Conservation (phyloP, 2,888 invertebrate species). For the Synergus gifuensis region DNA sequence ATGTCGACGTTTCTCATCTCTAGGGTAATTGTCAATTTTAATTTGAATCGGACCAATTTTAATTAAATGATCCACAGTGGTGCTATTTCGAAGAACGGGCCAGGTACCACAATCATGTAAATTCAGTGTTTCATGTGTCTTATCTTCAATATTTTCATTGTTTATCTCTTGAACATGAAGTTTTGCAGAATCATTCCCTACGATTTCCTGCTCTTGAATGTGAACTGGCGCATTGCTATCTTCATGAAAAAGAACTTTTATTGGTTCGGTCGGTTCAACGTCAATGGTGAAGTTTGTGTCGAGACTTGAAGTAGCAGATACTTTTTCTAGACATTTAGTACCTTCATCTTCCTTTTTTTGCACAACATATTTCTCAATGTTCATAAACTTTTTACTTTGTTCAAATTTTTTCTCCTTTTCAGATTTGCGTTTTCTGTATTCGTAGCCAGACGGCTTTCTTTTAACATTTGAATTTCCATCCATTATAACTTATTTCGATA, state of each 20-base stretch:
- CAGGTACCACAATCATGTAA: neutral
- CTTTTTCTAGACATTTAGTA: neutral
- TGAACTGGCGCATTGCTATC: neutral
- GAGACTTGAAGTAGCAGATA: neutral
- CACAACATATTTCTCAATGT: neutral
- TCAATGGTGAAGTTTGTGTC: neutral
- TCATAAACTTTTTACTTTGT: neutral
- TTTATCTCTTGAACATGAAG: neutral
- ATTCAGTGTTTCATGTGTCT: neutral
- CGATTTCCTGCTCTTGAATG: neutral
- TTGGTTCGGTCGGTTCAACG: too few relatives aligned
- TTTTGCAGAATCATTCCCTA: neutral
- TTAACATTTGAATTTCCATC: neutral
- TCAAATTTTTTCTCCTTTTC: neutral
- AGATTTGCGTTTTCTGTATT: neutral
- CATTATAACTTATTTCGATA: too few relatives aligned
- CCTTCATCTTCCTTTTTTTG: neutral
- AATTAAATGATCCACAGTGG: neutral
- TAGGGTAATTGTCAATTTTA: constrained; percentile 23
- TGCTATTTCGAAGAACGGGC: neutral
- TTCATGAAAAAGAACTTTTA: neutral
- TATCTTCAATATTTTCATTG: neutral
- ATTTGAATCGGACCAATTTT: neutral
- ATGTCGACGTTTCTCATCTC: constrained; percentile 19
- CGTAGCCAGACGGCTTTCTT: neutral